Evolutionary conservation across 2,888 invertebrate genomes (phyloP), one percentile per base, ranked within the genome.

Genomic region (Blera fallax): DNA sequence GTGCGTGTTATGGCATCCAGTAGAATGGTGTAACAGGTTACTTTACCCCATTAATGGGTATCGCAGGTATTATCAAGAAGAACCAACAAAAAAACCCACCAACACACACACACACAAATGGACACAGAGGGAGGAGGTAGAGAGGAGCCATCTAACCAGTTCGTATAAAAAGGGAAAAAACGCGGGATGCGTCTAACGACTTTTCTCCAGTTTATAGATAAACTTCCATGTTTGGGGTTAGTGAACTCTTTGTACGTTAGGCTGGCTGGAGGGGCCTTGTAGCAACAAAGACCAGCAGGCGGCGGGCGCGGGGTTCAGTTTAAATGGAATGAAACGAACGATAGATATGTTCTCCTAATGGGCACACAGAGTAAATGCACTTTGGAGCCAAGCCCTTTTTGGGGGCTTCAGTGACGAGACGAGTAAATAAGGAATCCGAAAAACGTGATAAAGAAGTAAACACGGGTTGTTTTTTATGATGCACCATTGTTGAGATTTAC

Each of bases 131-230:
- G n/a, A n/a, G n/a, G n/a, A n/a, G n/a, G n/a, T n/a, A n/a, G n/a
- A 24, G 10, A 18, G 18, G 8, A 21, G 6, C 37, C n/a, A 56
- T 37, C 37, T 27, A 70, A 70, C 70, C 45, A 45, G 70, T 70
- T 70, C 32, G 29, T 48, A 8, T 40, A 27, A 40, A 60, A 34
- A 14, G 18, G 32, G 40, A 29, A 72, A 58, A 34, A 29, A 56
- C 54, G 69, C 69, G 69, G 69, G 69, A 56, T 70, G 69, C 60
- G 40, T 60, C 72, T 72, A 60, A 72, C 72, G 60, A 60, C 60
- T 72, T 72, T 72, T 72, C 58, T 40, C 21, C n/a, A 29, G 7
- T 37, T 37, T 40, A 14, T 54, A 43, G 37, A 43, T 29, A 67
- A 43, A 69, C 16, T 40, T 54, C 40, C 29, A 52, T 67, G 67